Conservation (phyloP, 2,888 invertebrate species). For the Acanthococcus lagerstroemiae region DNA sequence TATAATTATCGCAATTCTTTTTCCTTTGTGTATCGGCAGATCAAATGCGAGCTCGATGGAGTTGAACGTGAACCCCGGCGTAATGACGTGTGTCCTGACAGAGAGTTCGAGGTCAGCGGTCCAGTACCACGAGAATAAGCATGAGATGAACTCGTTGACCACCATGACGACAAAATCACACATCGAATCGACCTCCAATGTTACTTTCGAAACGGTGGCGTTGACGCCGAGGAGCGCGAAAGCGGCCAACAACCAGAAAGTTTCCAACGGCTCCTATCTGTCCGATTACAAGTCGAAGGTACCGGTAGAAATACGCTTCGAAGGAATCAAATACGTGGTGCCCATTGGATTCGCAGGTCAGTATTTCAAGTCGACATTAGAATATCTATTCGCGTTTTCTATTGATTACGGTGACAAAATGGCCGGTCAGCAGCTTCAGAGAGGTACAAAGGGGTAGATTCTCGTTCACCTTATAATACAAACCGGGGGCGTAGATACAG, state of each 20-base stretch:
- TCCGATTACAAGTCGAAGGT: constrained; percentile 6
- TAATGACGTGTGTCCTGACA: not conserved
- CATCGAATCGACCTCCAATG: not conserved
- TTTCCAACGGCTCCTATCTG: not conserved
- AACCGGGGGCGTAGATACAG: too few relatives aligned
- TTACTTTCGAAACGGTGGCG: not conserved
- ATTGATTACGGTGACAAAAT: too few relatives aligned
- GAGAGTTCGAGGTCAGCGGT: too few relatives aligned
- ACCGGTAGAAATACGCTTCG: constrained; percentile 25
- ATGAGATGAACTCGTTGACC: not conserved
- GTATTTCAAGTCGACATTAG: too few relatives aligned
- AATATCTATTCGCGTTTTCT: too few relatives aligned
- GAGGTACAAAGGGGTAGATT: too few relatives aligned
- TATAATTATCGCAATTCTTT: too few relatives aligned
- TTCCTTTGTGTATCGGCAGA: not conserved
- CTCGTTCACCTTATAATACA: too few relatives aligned
- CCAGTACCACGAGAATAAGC: not conserved
- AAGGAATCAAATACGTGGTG: constrained; percentile 15
- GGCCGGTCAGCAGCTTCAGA: too few relatives aligned
- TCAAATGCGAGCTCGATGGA: constrained; percentile 15
- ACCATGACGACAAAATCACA: not conserved
- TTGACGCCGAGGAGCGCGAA: too few relatives aligned
- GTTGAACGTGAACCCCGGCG: not conserved
- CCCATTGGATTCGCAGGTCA: constrained; percentile 19
- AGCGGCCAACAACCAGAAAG: not conserved